Evolutionary conservation across 1,140 invertebrate genomes (phyloP).

Genomic region (Nylanderia fulva): DNA sequence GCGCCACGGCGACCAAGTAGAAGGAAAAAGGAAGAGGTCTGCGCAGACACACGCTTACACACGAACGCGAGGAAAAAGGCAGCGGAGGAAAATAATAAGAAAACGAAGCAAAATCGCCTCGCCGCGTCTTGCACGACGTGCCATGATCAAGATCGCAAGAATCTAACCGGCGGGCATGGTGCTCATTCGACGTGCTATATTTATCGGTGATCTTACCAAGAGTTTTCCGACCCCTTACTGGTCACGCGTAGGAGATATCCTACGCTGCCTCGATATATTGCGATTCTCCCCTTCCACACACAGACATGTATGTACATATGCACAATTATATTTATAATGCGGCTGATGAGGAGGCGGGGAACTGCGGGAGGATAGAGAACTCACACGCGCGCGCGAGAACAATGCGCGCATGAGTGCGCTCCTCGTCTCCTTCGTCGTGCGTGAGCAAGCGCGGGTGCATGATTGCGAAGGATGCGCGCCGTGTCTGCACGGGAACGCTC

Average conservation of each 20-base stretch:
- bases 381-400: slow-evolving; percentile 43
- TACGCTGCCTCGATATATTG: slow-evolving; percentile 59
- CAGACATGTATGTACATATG: neutral
- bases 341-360: neutral
- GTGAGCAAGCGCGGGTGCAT: slow-evolving; percentile 75
- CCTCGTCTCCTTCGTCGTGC: slow-evolving; percentile 63
- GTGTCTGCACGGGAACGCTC: slow-evolving; percentile 68
- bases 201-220: slow-evolving; percentile 81
- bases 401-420: slow-evolving; percentile 60
- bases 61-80: slow-evolving; percentile 46
- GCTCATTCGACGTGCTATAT: slow-evolving; percentile 78
- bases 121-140: slow-evolving; percentile 76
- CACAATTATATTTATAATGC: slow-evolving; percentile 27
- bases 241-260: slow-evolving; percentile 63
- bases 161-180: slow-evolving; percentile 77
- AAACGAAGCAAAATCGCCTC: slow-evolving; percentile 20
- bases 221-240: slow-evolving; percentile 79
- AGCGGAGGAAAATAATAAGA: slow-evolving; percentile 55
- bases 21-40: slow-evolving; percentile 13
- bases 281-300: slow-evolving; percentile 45
- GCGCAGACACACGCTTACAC: too few relatives aligned
- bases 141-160: slow-evolving; percentile 81
- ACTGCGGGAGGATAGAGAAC: neutral
- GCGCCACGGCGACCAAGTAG: slow-evolving; percentile 18
- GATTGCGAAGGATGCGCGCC: slow-evolving; percentile 69